These are phyloP conservation scores for Brachyptera risi DNA, from an alignment of 2,888 invertebrate species.

Conservation along the genomic window DNA sequence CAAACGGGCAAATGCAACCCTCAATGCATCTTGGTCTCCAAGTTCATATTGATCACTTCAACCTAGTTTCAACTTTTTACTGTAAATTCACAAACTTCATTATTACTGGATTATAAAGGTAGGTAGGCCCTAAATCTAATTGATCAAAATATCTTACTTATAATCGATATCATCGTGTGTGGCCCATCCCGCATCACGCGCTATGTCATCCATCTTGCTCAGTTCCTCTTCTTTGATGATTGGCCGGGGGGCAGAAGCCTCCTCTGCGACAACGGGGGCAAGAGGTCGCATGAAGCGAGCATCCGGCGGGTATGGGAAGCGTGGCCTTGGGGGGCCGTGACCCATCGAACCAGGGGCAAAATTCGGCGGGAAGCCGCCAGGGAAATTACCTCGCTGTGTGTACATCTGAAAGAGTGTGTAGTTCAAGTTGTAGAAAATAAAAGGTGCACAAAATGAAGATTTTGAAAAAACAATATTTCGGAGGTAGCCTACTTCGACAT, in stretches of 20 bases:
- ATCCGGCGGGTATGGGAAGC: slow-evolving; percentile 42
- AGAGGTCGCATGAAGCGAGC: slow-evolving; percentile 24
- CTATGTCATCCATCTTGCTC: slow-evolving; percentile 86
- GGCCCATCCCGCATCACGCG: slow-evolving; percentile 88
- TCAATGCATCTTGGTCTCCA: too few species aligned
- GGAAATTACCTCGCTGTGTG: slow-evolving; percentile 43
- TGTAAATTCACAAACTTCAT: too few species aligned
- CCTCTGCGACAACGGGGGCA: slow-evolving; percentile 38
- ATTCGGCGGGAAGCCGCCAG: slow-evolving; percentile 43
- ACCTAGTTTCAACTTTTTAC: too few species aligned
- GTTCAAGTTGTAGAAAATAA: too few species aligned
- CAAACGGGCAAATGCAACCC: too few species aligned
- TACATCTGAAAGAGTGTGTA: too few species aligned
- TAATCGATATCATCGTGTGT: slow-evolving; percentile 91
- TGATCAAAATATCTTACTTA: slow-evolving; percentile 57
- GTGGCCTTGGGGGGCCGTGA: slow-evolving; percentile 42
- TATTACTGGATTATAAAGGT: too few species aligned
- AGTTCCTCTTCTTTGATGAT: slow-evolving; percentile 92
- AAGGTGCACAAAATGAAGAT: too few species aligned
- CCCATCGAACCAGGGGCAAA: slow-evolving; percentile 38
- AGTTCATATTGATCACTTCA: too few species aligned
- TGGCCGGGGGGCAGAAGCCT: slow-evolving; percentile 67
- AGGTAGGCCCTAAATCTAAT: too few species aligned
- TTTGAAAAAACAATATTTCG: too few species aligned
- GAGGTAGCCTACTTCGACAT: too few species aligned